phyloP scores from a whole-genome alignment of 2,797 vertebrate genomes.

The Yasuhikotakia modesta region DNA sequence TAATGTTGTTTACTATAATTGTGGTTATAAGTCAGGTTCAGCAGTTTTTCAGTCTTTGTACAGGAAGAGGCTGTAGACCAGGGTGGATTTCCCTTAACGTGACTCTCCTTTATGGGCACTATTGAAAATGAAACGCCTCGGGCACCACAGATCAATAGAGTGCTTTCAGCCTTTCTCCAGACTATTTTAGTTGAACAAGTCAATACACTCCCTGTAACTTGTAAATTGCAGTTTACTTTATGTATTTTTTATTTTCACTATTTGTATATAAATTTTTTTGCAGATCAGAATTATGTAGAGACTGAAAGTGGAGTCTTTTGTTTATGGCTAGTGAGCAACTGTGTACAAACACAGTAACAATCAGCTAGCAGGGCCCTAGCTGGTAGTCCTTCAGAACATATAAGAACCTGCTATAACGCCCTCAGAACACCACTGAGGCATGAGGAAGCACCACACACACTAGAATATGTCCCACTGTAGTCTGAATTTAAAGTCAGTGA shows the following conservation, averaged over 20 bases:
- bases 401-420: too few relatives aligned
- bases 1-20: neutral
- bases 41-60: conserved; percentile 91
- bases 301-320: neutral
- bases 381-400: too few relatives aligned
- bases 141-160: neutral
- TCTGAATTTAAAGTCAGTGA: conserved; percentile 17
- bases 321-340: neutral
- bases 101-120: conserved; percentile 79
- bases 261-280: neutral
- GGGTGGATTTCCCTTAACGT: conserved; percentile 94
- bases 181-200: conserved; percentile 6
- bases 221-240: too few relatives aligned
- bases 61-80: conserved; percentile 97
- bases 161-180: neutral
- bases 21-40: conserved; percentile 67
- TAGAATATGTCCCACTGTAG: neutral
- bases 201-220: neutral
- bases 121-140: neutral
- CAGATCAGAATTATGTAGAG: neutral
- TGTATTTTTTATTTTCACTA: too few relatives aligned
- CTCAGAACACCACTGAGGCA: neutral
- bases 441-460: neutral
- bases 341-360: neutral
- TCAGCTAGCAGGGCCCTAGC: neutral